Base-by-base conservation (phyloP, 2,797 vertebrate genomes). In the Australoheros facetus region DNA sequence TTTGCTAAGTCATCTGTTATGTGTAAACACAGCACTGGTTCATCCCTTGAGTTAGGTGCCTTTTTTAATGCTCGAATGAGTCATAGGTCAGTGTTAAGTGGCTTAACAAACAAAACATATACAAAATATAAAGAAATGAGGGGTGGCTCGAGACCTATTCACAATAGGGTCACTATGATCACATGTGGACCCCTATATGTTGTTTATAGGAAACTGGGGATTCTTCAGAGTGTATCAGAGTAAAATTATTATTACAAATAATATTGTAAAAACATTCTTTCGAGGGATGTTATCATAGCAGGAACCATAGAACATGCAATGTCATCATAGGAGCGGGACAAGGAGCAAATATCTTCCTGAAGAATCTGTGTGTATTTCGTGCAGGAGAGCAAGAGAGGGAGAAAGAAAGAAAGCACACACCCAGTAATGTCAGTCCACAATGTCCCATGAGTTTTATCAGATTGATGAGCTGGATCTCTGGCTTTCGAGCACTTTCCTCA, bases 291-390 rank as follows among this genome's bases (percentile, higher is more conserved):
- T 87, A 78, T 71, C 74, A 79, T 81, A 85, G 77, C 75, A 79
- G 80, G 79, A 73, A 87, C 80, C 84, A 90, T 87, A 85, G 73
- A 62, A 77, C 66, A 79, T 19, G 51, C 81, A 91, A 84, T 88
- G 85, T 89, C 79, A 90, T 82, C 84, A 91, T n/a, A 56, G 37
- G 59, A 77, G 78, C 64, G 79, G 78, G 75, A 87, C 51, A 12
- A 51, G 45, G 70, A 87, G 73, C 71, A 84, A 86, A 87, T 55
- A 39, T 82, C 56, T 73, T 77, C 48, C 69, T 74, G 32, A 56
- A 56, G 76, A 66, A 75, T 60, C 71, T 73, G 72, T 85, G 71
- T 80, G 17, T 64, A 54, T 81, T 81, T 74, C 73, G 66, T 17
- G 10, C 39, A 12, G n/a, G 28, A 23, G 12, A 56, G 30, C 5